Conservation (phyloP, 2,797 vertebrate species). For the Poecilia picta region DNA sequence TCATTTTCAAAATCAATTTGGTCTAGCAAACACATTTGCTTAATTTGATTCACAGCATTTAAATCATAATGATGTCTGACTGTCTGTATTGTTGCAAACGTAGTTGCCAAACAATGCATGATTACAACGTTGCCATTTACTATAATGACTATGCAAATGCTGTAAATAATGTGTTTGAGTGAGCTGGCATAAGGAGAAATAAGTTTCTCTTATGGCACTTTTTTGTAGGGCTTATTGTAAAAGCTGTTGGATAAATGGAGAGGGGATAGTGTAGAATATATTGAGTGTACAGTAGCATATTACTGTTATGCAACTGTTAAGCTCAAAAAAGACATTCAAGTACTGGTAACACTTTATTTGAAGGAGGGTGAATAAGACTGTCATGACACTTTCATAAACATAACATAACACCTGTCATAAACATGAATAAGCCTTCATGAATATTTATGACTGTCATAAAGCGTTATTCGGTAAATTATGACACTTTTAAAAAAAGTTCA, state of each 20-base stretch:
- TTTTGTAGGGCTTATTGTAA: conserved; percentile 27
- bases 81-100: conserved; percentile 63
- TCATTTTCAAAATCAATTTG: conserved; percentile 59
- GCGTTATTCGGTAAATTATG: no score
- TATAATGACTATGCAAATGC: conserved; percentile 64
- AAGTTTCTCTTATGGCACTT: conserved; percentile 32
- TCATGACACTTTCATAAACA: no score
- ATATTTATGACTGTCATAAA: no score
- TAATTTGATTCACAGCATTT: conserved; percentile 67
- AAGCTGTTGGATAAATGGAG: conserved; percentile 35
- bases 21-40: conserved; percentile 46
- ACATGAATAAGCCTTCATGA: no score
- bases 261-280: background rate
- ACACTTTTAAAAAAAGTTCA: no score
- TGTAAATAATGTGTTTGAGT: conserved; percentile 16
- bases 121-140: conserved; percentile 56
- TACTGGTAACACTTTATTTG: no score
- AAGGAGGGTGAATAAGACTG: no score
- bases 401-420: no score
- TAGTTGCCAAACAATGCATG: conserved; percentile 62
- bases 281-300: conserved; percentile 4
- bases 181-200: conserved; percentile 22
- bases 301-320: conserved; percentile 10
- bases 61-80: conserved; percentile 68
- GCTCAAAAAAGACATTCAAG: conserved; percentile 21